Conservation (phyloP, 2,888 invertebrate species). For the Sclerodermus sp. region DNA sequence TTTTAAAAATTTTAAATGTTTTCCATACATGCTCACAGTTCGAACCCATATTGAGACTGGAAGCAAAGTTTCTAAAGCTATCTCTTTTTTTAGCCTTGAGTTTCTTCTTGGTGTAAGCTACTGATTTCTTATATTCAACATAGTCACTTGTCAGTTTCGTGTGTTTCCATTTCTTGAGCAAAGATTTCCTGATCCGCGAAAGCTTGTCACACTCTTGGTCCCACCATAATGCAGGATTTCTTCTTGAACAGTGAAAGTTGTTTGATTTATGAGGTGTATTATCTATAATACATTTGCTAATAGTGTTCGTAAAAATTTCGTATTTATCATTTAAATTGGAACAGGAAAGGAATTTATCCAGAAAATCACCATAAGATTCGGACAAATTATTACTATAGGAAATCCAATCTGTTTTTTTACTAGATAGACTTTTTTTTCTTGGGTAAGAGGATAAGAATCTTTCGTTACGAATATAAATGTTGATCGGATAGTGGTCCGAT, state of each 20-base stretch:
- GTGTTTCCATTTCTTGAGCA: conserved; percentile 1
- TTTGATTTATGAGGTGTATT: conserved; percentile 1
- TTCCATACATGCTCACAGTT: conserved; percentile 1
- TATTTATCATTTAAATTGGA: background rate
- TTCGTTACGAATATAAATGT: background rate
- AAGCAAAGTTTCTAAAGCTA: background rate
- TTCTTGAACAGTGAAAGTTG: background rate
- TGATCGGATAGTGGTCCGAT: conserved; percentile 4
- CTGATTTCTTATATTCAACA: background rate
- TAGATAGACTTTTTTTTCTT: background rate
- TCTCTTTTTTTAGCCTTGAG: background rate
- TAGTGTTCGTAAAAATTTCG: background rate
- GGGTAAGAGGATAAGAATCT: background rate
- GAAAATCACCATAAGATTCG: background rate
- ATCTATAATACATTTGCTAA: background rate
- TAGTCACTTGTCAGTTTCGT: background rate
- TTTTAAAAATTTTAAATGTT: conserved; percentile 2
- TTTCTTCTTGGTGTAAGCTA: background rate
- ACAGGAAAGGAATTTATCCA: no score
- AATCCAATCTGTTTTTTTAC: background rate
- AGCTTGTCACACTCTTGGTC: background rate
- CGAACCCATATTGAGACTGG: background rate
- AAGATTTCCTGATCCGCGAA: background rate
- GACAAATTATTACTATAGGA: background rate
- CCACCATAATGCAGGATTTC: conserved; percentile 6